phyloP scores from a whole-genome alignment of 2,113 vertebrate genomes.

The Hipposideros armiger region DNA sequence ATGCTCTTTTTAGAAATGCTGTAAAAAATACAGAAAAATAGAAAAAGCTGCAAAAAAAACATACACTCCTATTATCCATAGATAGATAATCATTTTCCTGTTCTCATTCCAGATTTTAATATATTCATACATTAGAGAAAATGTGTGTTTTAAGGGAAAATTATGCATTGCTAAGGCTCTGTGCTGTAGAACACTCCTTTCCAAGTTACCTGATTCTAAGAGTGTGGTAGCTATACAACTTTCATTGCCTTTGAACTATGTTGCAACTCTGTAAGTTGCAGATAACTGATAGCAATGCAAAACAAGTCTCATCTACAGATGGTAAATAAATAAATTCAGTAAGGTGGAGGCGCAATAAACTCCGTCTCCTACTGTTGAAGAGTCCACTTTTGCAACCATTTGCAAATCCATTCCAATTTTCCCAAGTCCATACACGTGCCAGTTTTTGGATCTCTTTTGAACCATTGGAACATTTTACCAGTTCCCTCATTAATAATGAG shows the following conservation, averaged over 20 bases:
- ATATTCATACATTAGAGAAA: not conserved
- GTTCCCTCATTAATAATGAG: not conserved
- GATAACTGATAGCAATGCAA: not conserved
- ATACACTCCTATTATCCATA: not conserved
- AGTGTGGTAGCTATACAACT: not conserved
- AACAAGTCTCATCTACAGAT: not conserved
- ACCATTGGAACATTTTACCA: not conserved
- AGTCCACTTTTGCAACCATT: not conserved
- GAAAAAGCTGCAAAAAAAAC: not conserved
- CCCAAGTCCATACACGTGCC: not conserved
- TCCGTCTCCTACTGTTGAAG: not conserved
- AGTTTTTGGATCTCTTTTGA: not conserved
- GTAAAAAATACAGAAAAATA: not conserved
- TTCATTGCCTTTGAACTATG: conserved; percentile 13
- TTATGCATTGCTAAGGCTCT: not conserved
- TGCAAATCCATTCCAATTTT: not conserved
- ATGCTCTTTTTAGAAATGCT: conserved; percentile 1
- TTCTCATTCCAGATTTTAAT: not conserved
- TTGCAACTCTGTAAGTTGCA: not conserved
- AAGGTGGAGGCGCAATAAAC: not conserved
- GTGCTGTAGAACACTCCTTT: not conserved
- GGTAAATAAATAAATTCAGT: not conserved
- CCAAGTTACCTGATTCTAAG: not conserved
- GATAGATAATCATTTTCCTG: not conserved
- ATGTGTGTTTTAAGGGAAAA: not conserved